These are phyloP conservation scores for Prietella phreatophila DNA, from an alignment of 2,113 vertebrate genomes.

Conservation along the genomic window DNA sequence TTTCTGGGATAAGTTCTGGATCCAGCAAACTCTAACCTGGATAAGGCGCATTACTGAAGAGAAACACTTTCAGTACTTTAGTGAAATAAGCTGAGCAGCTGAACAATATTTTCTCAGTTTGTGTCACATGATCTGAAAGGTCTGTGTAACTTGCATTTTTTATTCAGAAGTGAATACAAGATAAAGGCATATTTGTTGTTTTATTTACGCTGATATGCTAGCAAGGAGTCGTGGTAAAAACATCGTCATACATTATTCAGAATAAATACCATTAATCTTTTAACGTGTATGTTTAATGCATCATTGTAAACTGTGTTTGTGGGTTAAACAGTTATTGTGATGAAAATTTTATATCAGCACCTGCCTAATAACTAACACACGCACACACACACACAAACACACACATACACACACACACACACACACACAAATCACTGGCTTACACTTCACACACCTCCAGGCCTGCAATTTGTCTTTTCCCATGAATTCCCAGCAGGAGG, in stretches of 20 bases:
- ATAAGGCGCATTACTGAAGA: not conserved
- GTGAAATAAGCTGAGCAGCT: not conserved
- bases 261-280: not conserved
- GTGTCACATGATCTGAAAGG: not conserved
- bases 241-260: not conserved
- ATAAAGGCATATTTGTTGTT: not conserved
- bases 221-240: not conserved
- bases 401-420: constrained; percentile 13
- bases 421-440: constrained; percentile 34
- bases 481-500: constrained; percentile 42
- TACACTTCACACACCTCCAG: constrained; percentile 27
- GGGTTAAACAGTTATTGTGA: constrained; percentile 2
- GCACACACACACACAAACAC: not conserved
- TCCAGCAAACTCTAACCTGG: not conserved
- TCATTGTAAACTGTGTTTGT: constrained; percentile 5
- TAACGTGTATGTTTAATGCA: constrained; percentile 10
- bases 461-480: constrained; percentile 54
- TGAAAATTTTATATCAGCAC: constrained; percentile 13
- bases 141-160: not conserved
- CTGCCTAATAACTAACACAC: not conserved
- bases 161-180: not conserved
- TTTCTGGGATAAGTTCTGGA: not conserved
- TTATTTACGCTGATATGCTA: not conserved
- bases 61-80: not conserved
- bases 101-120: not conserved